A percentile compares a stretch with the other conserved stretches of the same genome.
These are phyloP conservation scores for Nixonia krombeini DNA, from an alignment of 1,140 invertebrate species.

Conservation along the genomic window DNA sequence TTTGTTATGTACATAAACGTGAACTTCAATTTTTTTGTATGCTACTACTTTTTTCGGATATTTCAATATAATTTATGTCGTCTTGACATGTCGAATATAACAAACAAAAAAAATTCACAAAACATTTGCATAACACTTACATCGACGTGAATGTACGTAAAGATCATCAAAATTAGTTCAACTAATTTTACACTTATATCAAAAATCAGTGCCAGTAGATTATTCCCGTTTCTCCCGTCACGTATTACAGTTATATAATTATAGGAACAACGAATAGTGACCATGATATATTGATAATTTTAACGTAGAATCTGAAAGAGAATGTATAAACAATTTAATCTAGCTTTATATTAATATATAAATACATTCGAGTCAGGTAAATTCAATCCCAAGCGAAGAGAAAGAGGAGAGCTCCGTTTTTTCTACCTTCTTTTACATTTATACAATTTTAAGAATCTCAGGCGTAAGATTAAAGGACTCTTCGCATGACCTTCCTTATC, in stretches of 20 bases:
- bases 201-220: not conserved
- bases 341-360: slow-evolving; percentile 12
- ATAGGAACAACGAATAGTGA: slow-evolving; percentile 25
- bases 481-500: not conserved
- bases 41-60: no score
- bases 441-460: slow-evolving; percentile 15
- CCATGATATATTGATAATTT: slow-evolving; percentile 16
- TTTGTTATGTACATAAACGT: no score
- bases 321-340: slow-evolving; percentile 25
- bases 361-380: slow-evolving; percentile 2
- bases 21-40: no score
- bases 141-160: no score
- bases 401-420: not conserved
- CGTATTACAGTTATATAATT: slow-evolving; percentile 14
- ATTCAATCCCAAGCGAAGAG: slow-evolving; percentile 7
- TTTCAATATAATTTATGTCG: no score
- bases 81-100: no score
- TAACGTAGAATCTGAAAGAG: slow-evolving; percentile 5
- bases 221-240: slow-evolving; percentile 6
- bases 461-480: not conserved
- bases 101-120: no score
- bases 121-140: no score
- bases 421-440: slow-evolving; percentile 9
- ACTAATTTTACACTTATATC: not conserved
- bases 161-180: no score